phyloP scores from a whole-genome alignment of 2,888 invertebrate species.

The Ctenicera cuprea region DNA sequence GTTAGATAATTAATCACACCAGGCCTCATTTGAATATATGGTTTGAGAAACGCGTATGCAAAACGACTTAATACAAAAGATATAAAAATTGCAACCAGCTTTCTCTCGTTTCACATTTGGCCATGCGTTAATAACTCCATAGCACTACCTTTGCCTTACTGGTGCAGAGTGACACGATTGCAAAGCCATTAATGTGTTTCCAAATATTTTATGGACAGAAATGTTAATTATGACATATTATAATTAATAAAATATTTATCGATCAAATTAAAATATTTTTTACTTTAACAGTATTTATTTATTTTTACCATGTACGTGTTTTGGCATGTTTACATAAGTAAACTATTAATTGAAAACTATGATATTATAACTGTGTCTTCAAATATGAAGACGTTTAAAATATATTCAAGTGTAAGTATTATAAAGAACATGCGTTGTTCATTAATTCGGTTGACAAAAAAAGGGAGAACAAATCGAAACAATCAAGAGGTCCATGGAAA shows the following conservation, averaged over 20 bases:
- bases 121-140: conserved; percentile 19
- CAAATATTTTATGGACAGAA: background rate
- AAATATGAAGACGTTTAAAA: too few relatives aligned
- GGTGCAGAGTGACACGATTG: conserved; percentile 12
- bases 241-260: background rate
- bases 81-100: conserved; percentile 6
- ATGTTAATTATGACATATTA: background rate
- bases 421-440: too few relatives aligned
- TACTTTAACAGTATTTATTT: too few relatives aligned
- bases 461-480: too few relatives aligned
- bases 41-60: conserved; percentile 1
- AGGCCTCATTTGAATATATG: conserved; percentile 7
- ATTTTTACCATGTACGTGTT: too few relatives aligned
- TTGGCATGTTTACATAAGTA: too few relatives aligned
- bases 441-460: too few relatives aligned
- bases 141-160: conserved; percentile 11
- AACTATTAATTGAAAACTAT: too few relatives aligned
- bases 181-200: background rate
- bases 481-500: too few relatives aligned
- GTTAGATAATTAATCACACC: conserved; percentile 11
- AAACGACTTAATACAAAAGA: background rate
- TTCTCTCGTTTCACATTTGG: conserved; percentile 23
- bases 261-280: too few relatives aligned
- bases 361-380: too few relatives aligned
- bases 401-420: too few relatives aligned